Base-by-base conservation (phyloP, 2,888 invertebrate species). In the Amphipyra berbera region DNA sequence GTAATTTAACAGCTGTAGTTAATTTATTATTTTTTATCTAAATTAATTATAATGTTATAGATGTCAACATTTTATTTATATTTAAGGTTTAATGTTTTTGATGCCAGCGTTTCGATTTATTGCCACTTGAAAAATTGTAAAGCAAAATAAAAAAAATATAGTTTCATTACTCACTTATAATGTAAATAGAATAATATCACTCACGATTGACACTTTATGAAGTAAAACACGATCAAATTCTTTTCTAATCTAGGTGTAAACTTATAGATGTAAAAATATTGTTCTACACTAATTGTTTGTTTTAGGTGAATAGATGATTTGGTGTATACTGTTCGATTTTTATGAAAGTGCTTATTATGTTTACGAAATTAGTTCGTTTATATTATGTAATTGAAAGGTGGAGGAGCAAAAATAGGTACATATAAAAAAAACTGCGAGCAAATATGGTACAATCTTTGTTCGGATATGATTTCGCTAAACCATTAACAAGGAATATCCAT, bases 151-250 rank as follows among this genome's bases (percentile, higher is more conserved):
- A 69, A 2, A 69, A 42, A 54, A 42, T 42, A 59, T 77, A 47
- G 38, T 65, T 59, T 71, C 21, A 65, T 54, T 69, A 66, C 56
- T 59, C 61, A 75, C 61, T 66, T 56, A 60, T 77, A 74, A 63
- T 76, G 55, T 73, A 73, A 57, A 74, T 78, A 75, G 78, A 72
- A 75, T 68, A 73, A 72, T 79, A 82, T 81, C 75, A 84, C 79
- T 79, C 85, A 85, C 84, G 64, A 84, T 80, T 81, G 77, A 85
- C 84, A 85, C 85, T 85, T 85, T 85, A 85, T 75, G 80, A 79
- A 71, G 56, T 73, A 78, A 79, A 79, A 75, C 84, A 84, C 84
- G 42, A 76, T 82, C 70, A 79, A 82, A 79, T 79, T 78, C 72
- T 79, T 78, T 81, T 73, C 68, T 75, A 76, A 62, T 42, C 59